Conservation (phyloP, 2,888 invertebrate species). For the Xylocampa areola region DNA sequence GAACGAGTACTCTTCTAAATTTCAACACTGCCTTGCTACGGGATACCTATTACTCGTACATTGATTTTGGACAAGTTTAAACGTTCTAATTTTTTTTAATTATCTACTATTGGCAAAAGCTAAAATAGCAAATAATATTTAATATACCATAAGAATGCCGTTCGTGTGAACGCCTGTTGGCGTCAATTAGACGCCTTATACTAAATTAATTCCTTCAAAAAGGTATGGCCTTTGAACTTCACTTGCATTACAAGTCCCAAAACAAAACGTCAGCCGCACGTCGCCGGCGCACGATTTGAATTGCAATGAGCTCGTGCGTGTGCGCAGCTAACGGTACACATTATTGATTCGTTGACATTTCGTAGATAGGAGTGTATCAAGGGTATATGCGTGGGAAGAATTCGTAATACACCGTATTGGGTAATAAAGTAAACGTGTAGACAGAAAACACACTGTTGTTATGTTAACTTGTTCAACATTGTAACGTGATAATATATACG, state of each 20-base stretch:
- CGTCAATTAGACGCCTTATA: neutral
- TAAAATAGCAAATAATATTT: too few relatives aligned
- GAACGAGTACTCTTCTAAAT: too few relatives aligned
- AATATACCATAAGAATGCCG: neutral
- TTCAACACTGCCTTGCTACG: too few relatives aligned
- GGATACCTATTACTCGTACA: too few relatives aligned
- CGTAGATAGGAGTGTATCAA: constrained; percentile 39
- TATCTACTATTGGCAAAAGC: too few relatives aligned
- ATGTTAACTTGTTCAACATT: too few relatives aligned
- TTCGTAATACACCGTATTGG: constrained; percentile 19
- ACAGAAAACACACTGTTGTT: too few relatives aligned
- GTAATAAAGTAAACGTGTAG: neutral
- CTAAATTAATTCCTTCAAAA: neutral
- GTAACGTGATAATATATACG: too few relatives aligned
- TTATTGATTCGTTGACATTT: constrained; percentile 63
- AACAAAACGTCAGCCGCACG: constrained; percentile 41
- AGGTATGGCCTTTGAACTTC: constrained; percentile 29
- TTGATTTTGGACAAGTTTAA: too few relatives aligned
- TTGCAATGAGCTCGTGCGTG: constrained; percentile 68
- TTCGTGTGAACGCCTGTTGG: neutral
- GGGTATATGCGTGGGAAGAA: constrained; percentile 43
- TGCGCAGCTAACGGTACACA: constrained; percentile 61
- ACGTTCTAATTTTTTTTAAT: too few relatives aligned
- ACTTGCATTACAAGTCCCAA: constrained; percentile 18
- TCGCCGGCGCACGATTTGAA: constrained; percentile 59